Evolutionary conservation across 2,113 vertebrate genomes (phyloP).

Genomic region (Ceyx melanurus): DNA sequence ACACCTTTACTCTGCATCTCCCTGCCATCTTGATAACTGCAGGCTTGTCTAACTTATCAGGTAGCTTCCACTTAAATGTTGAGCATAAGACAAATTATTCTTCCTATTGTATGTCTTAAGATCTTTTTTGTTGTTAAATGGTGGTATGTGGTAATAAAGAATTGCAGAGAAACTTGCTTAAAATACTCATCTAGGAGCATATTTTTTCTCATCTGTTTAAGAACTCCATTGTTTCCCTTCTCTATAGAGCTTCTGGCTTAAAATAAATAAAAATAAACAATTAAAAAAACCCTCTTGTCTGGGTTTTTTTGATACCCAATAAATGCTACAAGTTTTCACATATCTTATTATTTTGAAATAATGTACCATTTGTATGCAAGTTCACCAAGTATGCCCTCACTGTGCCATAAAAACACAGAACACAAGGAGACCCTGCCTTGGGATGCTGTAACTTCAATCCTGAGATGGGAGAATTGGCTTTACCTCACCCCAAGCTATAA

Average conservation of each 20-base stretch:
- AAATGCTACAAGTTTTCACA: not conserved
- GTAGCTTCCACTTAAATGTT: not conserved
- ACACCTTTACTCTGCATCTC: not conserved
- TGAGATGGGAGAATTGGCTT: not conserved
- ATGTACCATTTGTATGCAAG: not conserved
- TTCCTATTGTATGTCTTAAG: not conserved
- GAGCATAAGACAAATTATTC: not conserved
- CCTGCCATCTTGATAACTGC: not conserved
- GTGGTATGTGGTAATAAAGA: not conserved
- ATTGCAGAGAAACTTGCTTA: not conserved
- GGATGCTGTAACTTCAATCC: not conserved
- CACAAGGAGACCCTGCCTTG: not conserved
- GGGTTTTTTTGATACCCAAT: not conserved
- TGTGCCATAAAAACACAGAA: not conserved
- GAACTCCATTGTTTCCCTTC: not conserved
- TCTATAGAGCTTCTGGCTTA: not conserved
- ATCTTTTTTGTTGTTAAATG: not conserved
- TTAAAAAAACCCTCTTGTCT: not conserved
- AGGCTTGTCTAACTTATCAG: fast-evolving
- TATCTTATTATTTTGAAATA: not conserved
- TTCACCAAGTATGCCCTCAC: not conserved
- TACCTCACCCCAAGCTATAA: not conserved
- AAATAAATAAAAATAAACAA: not conserved
- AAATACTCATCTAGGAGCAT: not conserved
- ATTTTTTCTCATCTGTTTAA: not conserved